Percentiles rank a stretch among this genome's conserved stretches.
These are phyloP conservation scores for Ischnura elegans DNA, from an alignment of 2,888 invertebrate species.

Conservation along the genomic window DNA sequence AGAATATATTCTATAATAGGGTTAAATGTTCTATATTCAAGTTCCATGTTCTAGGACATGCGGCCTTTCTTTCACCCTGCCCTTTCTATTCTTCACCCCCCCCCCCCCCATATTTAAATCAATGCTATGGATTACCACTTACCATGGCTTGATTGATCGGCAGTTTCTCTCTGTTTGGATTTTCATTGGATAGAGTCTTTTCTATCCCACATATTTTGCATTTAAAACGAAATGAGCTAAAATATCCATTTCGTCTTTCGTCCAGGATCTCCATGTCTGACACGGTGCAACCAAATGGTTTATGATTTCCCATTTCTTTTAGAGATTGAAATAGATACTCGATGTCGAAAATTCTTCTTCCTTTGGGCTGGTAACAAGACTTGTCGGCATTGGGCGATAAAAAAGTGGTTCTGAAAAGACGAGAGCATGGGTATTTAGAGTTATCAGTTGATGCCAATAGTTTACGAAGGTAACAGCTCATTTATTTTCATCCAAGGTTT, in stretches of 20 bases:
- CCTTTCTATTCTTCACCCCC: too few relatives aligned
- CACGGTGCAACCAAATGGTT: background rate
- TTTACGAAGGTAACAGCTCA: too few relatives aligned
- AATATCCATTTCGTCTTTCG: background rate
- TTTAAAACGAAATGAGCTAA: background rate
- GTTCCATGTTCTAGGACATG: too few relatives aligned
- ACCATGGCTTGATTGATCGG: background rate
- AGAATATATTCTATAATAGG: too few relatives aligned
- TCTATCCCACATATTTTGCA: slow-evolving; percentile 1
- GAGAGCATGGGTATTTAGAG: slow-evolving; percentile 5
- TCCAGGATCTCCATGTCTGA: background rate
- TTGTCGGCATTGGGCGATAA: background rate
- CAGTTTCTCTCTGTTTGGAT: background rate
- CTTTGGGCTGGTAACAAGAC: background rate
- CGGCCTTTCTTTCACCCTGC: too few relatives aligned
- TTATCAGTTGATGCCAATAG: too few relatives aligned
- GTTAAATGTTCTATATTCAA: too few relatives aligned
- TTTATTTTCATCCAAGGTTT: too few relatives aligned
- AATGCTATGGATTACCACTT: too few relatives aligned
- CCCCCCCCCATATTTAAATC: too few relatives aligned
- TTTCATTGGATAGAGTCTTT: background rate
- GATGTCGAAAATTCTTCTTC: background rate
- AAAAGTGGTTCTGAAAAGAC: background rate
- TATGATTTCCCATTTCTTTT: background rate
- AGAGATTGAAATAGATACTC: background rate